Conservation (phyloP, 2,888 invertebrate species). For the Chirona hameri region DNA sequence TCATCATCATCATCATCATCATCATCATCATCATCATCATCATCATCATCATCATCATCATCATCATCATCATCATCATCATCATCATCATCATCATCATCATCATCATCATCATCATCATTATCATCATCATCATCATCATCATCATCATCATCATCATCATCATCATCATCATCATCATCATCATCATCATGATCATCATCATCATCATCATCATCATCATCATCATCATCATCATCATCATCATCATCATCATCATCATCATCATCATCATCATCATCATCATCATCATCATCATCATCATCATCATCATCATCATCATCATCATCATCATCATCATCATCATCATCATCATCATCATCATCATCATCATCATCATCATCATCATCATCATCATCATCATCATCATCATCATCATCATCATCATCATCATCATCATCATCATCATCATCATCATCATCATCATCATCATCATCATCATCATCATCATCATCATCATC, state of each 20-base stretch:
- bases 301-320: constrained; percentile 22
- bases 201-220: constrained; percentile 11
- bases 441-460: constrained; percentile 22
- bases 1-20: constrained; percentile 22
- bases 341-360: constrained; percentile 22
- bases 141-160: constrained; percentile 22
- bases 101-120: constrained; percentile 22
- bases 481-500: constrained; percentile 22
- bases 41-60: background rate
- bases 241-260: constrained; percentile 22
- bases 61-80: constrained; percentile 22
- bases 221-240: constrained; percentile 22
- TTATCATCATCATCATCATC: constrained; percentile 22
- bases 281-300: constrained; percentile 22
- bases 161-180: constrained; percentile 22
- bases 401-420: constrained; percentile 22
- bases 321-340: constrained; percentile 22
- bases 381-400: constrained; percentile 22
- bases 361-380: constrained; percentile 22
- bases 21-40: too few relatives aligned
- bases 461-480: constrained; percentile 22
- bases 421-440: constrained; percentile 22
- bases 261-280: constrained; percentile 22
- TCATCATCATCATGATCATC: constrained; percentile 10
- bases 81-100: constrained; percentile 22